Evolutionary conservation across 2,797 vertebrate species (phyloP).

Genomic region (Aselliscus stoliczkanus): DNA sequence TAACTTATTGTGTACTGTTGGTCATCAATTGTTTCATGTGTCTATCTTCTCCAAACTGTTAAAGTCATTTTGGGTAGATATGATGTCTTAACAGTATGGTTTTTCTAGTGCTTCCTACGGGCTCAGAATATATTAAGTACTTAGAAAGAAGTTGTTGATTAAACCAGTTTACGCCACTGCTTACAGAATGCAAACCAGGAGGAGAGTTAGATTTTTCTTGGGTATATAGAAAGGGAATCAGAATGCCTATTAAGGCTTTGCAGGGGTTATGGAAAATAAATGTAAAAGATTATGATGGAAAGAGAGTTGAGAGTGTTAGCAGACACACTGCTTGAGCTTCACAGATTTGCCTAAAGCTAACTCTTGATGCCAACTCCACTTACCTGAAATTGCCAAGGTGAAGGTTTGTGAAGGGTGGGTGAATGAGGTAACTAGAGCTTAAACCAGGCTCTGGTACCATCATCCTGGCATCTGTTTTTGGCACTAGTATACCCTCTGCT

Average conservation of each 20-base stretch:
- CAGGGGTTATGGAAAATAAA: slow-evolving; percentile 27
- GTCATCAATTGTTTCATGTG: neutral
- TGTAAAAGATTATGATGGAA: slow-evolving; percentile 30
- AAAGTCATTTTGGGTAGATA: neutral
- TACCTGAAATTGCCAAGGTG: slow-evolving; percentile 16
- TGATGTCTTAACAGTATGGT: neutral
- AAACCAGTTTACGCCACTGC: neutral
- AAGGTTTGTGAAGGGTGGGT: slow-evolving; percentile 8
- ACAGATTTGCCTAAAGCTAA: slow-evolving; percentile 22
- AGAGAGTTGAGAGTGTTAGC: neutral
- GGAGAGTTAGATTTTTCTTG: slow-evolving; percentile 9
- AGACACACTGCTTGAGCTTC: neutral
- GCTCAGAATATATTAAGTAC: neutral
- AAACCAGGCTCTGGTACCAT: neutral
- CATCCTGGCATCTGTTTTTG: slow-evolving; percentile 11
- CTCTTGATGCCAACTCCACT: neutral
- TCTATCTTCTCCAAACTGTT: neutral
- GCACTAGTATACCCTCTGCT: neutral
- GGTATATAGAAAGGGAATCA: neutral
- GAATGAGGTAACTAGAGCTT: slow-evolving; percentile 22
- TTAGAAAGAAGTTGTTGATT: neutral
- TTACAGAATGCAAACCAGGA: neutral
- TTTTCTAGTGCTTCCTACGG: neutral
- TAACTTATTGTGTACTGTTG: neutral
- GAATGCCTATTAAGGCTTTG: slow-evolving; percentile 21